These are phyloP conservation scores for Pandemis corylana DNA, from an alignment of 2,888 invertebrate genomes.

Conservation along the genomic window DNA sequence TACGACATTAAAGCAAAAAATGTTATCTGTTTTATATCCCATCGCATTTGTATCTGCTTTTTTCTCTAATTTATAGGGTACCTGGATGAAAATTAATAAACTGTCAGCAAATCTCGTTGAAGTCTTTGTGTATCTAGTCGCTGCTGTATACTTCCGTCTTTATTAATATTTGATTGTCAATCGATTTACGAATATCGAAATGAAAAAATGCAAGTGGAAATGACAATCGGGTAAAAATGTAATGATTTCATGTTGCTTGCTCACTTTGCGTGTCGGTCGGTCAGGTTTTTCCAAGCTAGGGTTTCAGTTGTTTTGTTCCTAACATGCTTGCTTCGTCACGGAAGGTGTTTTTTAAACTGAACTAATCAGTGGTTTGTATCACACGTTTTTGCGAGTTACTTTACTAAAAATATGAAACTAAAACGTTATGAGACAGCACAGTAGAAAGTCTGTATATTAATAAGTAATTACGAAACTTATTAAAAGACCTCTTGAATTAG, in stretches of 20 bases:
- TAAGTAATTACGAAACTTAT: slow-evolving; percentile 15
- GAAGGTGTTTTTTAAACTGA: background rate
- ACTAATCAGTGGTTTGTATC: background rate
- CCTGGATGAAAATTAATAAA: too few species aligned
- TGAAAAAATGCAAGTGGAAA: background rate
- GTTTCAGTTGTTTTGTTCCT: slow-evolving; percentile 4
- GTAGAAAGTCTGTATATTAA: slow-evolving; percentile 31
- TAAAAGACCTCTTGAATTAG: slow-evolving; percentile 24
- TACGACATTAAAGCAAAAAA: background rate
- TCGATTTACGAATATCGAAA: background rate
- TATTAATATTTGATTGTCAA: background rate
- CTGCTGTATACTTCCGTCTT: background rate
- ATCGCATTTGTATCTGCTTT: background rate
- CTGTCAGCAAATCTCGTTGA: too few species aligned
- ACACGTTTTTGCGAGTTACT: background rate
- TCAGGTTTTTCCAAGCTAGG: slow-evolving; percentile 1
- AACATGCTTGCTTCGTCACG: background rate
- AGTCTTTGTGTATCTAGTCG: too few species aligned
- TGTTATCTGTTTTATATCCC: background rate
- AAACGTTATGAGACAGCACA: background rate
- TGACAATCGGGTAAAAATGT: background rate
- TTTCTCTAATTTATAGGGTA: background rate
- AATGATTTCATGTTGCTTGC: slow-evolving; percentile 2
- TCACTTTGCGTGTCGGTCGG: slow-evolving; percentile 1
- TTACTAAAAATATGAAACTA: background rate